Base-by-base conservation (phyloP, 2,888 invertebrate genomes). In the Cyclophora albipunctata region DNA sequence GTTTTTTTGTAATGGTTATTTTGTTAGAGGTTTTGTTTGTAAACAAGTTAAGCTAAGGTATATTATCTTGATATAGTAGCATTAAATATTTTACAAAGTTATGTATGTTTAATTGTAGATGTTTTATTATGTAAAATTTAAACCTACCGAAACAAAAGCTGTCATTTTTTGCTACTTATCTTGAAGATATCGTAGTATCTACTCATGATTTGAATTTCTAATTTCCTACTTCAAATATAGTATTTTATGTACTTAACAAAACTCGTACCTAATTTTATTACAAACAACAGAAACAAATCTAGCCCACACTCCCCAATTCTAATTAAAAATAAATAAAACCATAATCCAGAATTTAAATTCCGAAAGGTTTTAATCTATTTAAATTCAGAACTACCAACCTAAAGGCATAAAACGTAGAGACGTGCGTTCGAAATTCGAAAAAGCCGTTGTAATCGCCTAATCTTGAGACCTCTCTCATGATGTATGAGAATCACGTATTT, bases 391-490 rank as follows among this genome's bases (percentile, higher is more conserved):
- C 71, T 68, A 67, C 66, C 70, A 61, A 64, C 66, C 71, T 70
- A 63, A 69, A 73, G 75, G 75, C 78, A 79, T 82, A 82, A 82
- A 84, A 82, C 75, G 78, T 67, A 70, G 69, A 74, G 70, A 68
- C 64, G 66, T 71, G 75, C 73, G 74, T 80, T 81, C 76, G 64
- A 82, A 84, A 82, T 83, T 71, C 80, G 82, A 85, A 85, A 85
- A 84, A 84, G 81, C 84, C 82, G 71, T 65, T 78, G 78, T 82
- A 84, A 83, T 83, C 84, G 81, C 78, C 78, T 85, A 85, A 84
- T 86, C 86, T 85, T 86, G 84, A 86, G 84, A 83, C 82, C 81
- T 77, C 68, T 73, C 81, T 83, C 81, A 81, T 85, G 81, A 83
- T 80, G 86, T 82, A 86, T 86, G 86, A 79, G 74, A 73, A 70